phyloP scores from a whole-genome alignment of 2,888 invertebrate genomes.

The Macrosoma leucophasiata region DNA sequence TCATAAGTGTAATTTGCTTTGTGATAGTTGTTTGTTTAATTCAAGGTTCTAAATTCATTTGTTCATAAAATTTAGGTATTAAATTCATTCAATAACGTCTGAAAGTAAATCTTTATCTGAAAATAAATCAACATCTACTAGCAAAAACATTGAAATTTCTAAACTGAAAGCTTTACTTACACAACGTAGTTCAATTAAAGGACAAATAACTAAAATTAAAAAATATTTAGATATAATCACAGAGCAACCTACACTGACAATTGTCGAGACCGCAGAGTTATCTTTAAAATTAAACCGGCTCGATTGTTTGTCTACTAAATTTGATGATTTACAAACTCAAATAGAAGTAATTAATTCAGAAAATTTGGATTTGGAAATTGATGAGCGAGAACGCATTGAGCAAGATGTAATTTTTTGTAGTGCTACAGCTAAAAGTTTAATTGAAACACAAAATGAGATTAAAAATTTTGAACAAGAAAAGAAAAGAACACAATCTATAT shows the following conservation, averaged over 20 bases:
- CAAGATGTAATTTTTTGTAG: slow-evolving; percentile 8
- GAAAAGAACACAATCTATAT: slow-evolving; percentile 4
- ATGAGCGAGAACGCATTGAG: slow-evolving; percentile 12
- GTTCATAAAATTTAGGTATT: background rate
- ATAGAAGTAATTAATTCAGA: slow-evolving; percentile 15
- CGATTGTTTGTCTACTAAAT: slow-evolving; percentile 8
- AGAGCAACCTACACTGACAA: background rate
- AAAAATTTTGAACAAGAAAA: slow-evolving; percentile 2
- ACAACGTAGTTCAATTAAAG: slow-evolving; percentile 9
- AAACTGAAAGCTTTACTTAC: background rate
- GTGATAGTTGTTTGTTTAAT: background rate
- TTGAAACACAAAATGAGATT: background rate
- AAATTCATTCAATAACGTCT: background rate
- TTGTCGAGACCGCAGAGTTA: slow-evolving; percentile 2
- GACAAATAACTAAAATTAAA: slow-evolving; percentile 17
- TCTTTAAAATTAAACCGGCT: slow-evolving; percentile 7
- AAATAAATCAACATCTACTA: too few species aligned
- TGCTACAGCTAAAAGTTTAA: background rate
- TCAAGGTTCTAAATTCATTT: background rate
- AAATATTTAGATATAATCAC: slow-evolving; percentile 8
- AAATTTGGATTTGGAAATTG: slow-evolving; percentile 9
- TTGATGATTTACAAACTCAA: slow-evolving; percentile 17
- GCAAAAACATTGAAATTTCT: background rate
- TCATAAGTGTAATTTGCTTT: too few species aligned
- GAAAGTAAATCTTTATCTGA: too few species aligned